phyloP scores from a whole-genome alignment of 2,888 invertebrate genomes.

The Rhyacophila evoluta region DNA sequence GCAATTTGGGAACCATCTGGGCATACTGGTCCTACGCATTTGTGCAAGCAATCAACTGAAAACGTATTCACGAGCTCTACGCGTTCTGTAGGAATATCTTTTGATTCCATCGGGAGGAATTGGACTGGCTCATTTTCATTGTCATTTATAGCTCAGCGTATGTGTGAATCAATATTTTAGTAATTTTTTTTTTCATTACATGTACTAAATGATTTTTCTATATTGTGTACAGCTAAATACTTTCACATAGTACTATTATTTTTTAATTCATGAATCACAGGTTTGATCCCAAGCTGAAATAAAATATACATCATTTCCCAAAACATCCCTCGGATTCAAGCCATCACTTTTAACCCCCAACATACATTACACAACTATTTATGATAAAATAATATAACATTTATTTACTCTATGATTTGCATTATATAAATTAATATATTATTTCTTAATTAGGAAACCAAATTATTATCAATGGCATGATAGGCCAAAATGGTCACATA shows the following conservation, averaged over 20 bases:
- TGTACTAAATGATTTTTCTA: too few relatives aligned
- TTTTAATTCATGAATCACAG: too few relatives aligned
- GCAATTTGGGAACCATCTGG: conserved; percentile 46
- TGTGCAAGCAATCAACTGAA: conserved; percentile 27
- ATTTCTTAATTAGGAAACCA: conserved; percentile 49
- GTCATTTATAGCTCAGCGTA: conserved; percentile 43
- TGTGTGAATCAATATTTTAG: not conserved
- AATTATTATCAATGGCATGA: conserved; percentile 43
- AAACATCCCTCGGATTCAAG: too few relatives aligned
- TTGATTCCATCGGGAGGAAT: conserved; percentile 38
- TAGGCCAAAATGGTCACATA: conserved; percentile 43
- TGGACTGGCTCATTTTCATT: conserved; percentile 42
- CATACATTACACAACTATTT: too few relatives aligned
- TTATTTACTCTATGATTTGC: too few relatives aligned
- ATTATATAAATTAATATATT: not conserved
- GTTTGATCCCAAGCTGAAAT: too few relatives aligned
- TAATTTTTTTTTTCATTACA: too few relatives aligned
- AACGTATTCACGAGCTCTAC: conserved; percentile 45
- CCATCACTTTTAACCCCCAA: too few relatives aligned
- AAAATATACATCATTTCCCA: too few relatives aligned
- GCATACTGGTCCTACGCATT: conserved; percentile 16
- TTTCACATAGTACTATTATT: too few relatives aligned
- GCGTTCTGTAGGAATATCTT: conserved; percentile 41
- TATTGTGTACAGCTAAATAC: too few relatives aligned
- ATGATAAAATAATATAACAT: too few relatives aligned